Base-by-base conservation (phyloP, 2,113 vertebrate species). In the Alexandromys fortis region DNA sequence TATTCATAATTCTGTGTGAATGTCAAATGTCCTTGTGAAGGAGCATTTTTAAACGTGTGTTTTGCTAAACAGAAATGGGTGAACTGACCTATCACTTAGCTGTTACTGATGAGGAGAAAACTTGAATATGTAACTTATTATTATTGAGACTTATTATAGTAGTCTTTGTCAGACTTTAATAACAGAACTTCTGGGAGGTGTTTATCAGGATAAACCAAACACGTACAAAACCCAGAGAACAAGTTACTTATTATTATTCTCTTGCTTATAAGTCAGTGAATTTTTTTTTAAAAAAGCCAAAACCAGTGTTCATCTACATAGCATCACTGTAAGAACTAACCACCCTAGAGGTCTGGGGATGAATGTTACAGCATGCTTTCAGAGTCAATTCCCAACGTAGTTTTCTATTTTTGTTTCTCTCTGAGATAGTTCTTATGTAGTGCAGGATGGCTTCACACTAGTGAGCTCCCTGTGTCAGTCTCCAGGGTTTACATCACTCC, bases 201-300 rank as follows among this genome's bases (percentile, higher is more conserved):
- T 79, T 52, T 30, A 96, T 86, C 61, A 79, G 35, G 68, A 58
- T 79, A 85, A 68, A 3, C 52, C 47, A 73, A 7, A 79, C 10
- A 79, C 47, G 6, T 61, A 35, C 58, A 73, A 78, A 35, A 67
- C 1, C 45, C 38, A 68, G 35, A 93, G 78, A 91, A 38, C 26
- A 88, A 89, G 55, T 42, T 87, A n/a, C 67, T 47, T 45, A 49
- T 38, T 65, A 35, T 35, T 77, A 77, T 77, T 63, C 21, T 77
- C 55, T 77, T 63, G 88, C 61, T 85, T 65, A 28, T 26, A 65
- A 63, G n/a, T 86, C 67, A 86, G 30, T 72, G 73, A 89, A 93
- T 91, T 94, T 97, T 49, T 49, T 94, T 49, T 94, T 94, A n/a
- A 65, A 19, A 63, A 91, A 94, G 52, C 49, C 35, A 61, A 68